These are phyloP conservation scores for Drosophila funebris DNA, from an alignment of 1,140 invertebrate genomes.

Conservation along the genomic window DNA sequence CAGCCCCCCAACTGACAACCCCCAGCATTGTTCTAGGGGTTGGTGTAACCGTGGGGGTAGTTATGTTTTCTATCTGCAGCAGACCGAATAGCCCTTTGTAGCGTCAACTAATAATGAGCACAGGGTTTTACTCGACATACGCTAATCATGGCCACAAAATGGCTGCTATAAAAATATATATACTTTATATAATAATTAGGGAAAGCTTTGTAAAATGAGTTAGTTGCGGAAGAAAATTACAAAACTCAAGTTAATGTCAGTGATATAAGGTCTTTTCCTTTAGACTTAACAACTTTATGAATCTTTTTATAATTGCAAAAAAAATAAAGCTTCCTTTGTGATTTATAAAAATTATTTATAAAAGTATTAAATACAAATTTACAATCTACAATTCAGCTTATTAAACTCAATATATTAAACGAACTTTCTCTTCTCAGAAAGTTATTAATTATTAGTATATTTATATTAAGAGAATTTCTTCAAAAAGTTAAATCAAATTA, in stretches of 20 bases:
- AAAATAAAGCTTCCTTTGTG: too few species aligned
- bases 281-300: too few species aligned
- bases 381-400: too few species aligned
- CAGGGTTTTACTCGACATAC: slow-evolving; percentile 5
- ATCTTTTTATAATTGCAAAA: too few species aligned
- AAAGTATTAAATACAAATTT: too few species aligned
- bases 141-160: slow-evolving; percentile 36
- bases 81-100: slow-evolving; percentile 10
- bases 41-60: slow-evolving; percentile 46
- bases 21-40: slow-evolving; percentile 15
- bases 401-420: too few species aligned
- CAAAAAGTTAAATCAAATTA: too few species aligned
- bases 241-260: not conserved
- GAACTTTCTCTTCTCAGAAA: too few species aligned
- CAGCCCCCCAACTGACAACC: not conserved
- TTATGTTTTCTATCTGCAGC: slow-evolving; percentile 22
- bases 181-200: not conserved
- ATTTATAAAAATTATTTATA: too few species aligned
- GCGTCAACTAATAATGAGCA: slow-evolving; percentile 26
- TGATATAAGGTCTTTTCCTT: too few species aligned
- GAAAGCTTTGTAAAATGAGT: not conserved
- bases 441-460: too few species aligned
- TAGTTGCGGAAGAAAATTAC: not conserved
- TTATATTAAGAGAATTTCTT: too few species aligned
- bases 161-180: slow-evolving; percentile 15